These are phyloP conservation scores for Stomatorhinus walkeri DNA, from an alignment of 2,797 vertebrate genomes.

Conservation along the genomic window DNA sequence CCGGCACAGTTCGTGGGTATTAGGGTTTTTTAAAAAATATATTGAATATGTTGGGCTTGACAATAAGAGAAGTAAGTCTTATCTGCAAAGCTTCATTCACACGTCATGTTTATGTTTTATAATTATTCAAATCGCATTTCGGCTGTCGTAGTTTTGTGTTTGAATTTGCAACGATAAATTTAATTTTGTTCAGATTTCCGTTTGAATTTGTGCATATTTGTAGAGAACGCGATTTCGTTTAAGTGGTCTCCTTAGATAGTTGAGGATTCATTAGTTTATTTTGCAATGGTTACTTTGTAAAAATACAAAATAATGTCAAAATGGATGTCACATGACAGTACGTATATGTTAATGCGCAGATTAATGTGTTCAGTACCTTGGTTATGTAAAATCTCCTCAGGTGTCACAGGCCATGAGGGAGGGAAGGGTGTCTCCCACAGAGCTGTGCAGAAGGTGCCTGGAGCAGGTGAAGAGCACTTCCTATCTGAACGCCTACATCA, in stretches of 20 bases:
- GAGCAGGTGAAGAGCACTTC: conserved; percentile 70
- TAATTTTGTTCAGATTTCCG: not conserved
- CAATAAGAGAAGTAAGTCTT: conserved; percentile 73
- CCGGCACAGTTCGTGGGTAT: not conserved
- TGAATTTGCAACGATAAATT: not conserved
- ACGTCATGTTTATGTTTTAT: not conserved
- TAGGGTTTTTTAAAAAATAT: not conserved
- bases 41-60: conserved; percentile 65
- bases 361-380: not conserved
- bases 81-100: not conserved
- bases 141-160: not conserved
- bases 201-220: not conserved
- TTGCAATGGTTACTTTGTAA: not conserved
- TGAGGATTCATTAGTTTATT: not conserved
- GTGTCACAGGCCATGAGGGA: conserved; percentile 72
- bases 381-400: conserved; percentile 46
- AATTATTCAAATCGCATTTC: not conserved
- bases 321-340: not conserved
- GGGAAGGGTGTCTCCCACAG: conserved; percentile 68
- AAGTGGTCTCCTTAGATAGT: not conserved
- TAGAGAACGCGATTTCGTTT: not conserved
- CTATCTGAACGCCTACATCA: conserved; percentile 84
- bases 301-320: not conserved
- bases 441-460: conserved; percentile 81
- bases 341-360: not conserved